Conservation (phyloP, 2,888 invertebrate genomes). For the Megaustenia siamemsis region DNA sequence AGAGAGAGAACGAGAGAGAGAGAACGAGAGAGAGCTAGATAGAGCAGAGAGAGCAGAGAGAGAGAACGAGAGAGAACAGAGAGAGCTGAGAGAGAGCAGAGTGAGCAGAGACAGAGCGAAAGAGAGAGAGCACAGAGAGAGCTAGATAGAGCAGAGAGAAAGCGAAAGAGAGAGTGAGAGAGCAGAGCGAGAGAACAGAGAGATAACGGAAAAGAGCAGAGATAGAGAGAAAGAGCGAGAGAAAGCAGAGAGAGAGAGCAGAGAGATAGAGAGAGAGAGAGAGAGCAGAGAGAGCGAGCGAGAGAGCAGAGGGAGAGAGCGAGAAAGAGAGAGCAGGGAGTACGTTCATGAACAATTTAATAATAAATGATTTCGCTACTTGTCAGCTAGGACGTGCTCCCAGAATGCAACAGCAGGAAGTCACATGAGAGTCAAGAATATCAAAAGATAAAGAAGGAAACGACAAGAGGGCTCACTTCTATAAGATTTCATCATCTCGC, state of each 20-base stretch:
- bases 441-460: too few species aligned
- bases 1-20: background rate
- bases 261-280: background rate
- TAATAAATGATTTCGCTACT: too few species aligned
- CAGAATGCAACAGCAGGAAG: too few species aligned
- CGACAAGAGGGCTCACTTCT: too few species aligned
- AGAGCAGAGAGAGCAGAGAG: background rate
- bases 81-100: background rate
- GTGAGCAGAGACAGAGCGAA: too few species aligned
- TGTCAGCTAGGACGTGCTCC: too few species aligned
- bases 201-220: background rate
- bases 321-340: too few species aligned
- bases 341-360: too few species aligned
- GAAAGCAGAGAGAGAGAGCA: background rate
- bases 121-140: background rate
- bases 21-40: conserved; percentile 17
- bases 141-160: background rate
- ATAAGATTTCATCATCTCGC: too few species aligned
- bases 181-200: background rate
- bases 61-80: background rate
- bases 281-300: too few species aligned
- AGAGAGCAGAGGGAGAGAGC: too few species aligned
- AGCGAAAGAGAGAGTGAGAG: conserved; percentile 17
- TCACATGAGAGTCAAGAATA: too few species aligned
- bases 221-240: background rate